Percentiles rank a stretch among this genome's conserved stretches.
Evolutionary conservation across 1,140 invertebrate genomes (phyloP).

Genomic region (Octopus sinensis): DNA sequence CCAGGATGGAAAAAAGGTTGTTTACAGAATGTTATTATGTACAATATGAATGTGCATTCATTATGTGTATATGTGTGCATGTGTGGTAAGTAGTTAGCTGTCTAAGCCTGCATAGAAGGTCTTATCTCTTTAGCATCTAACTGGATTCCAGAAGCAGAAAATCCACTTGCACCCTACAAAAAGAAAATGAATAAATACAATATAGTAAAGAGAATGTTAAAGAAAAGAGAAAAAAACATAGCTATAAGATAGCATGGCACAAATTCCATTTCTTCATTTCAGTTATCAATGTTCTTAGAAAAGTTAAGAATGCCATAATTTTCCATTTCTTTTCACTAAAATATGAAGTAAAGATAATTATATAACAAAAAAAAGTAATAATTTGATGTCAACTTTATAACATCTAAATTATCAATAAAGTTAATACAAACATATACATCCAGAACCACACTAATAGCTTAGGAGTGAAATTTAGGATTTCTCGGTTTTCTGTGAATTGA

Average conservation of each 20-base stretch:
- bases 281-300: neutral
- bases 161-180: constrained; percentile 87
- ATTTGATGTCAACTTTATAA: constrained; percentile 7
- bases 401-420: neutral
- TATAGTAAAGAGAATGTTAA: constrained; percentile 24
- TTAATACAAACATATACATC: too few species aligned
- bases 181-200: constrained; percentile 28
- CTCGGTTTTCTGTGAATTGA: too few species aligned
- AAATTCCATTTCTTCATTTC: neutral
- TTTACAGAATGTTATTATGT: too few species aligned
- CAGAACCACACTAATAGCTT: too few species aligned
- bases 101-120: constrained; percentile 68
- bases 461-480: too few species aligned
- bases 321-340: neutral
- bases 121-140: constrained; percentile 80
- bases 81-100: too few species aligned
- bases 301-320: neutral
- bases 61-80: too few species aligned
- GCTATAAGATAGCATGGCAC: constrained; percentile 12
- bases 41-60: too few species aligned
- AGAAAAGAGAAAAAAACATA: constrained; percentile 18
- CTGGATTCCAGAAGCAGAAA: constrained; percentile 79
- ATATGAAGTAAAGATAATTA: neutral
- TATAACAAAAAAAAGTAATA: neutral
- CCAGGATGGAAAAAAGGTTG: too few species aligned